Percentiles rank a stretch among this genome's conserved stretches.
phyloP scores from a whole-genome alignment of 1,140 invertebrate species.

The Musca domestica region DNA sequence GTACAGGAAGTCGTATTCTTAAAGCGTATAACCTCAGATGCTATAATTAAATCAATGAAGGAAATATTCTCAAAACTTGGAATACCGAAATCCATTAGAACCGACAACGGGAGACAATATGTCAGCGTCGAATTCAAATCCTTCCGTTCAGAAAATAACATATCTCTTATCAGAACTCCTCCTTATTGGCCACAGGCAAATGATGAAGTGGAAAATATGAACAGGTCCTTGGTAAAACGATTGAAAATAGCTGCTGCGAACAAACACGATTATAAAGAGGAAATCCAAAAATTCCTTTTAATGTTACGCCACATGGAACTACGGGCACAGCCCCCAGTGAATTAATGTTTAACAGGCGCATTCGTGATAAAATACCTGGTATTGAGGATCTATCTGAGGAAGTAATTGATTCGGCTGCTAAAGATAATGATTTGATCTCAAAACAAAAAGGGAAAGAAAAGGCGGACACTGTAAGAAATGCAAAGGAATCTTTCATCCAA shows the following conservation, averaged over 20 bases:
- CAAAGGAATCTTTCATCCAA: background rate
- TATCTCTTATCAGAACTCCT: slow-evolving; percentile 16
- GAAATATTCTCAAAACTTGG: background rate
- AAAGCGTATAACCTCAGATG: background rate
- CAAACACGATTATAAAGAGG: slow-evolving; percentile 3
- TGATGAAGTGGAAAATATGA: slow-evolving; percentile 28
- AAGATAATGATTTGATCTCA: slow-evolving; percentile 17
- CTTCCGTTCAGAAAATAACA: slow-evolving; percentile 1
- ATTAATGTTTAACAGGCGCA: slow-evolving; percentile 26
- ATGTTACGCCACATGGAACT: slow-evolving; percentile 28
- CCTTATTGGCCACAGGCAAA: slow-evolving; percentile 33
- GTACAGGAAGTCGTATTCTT: slow-evolving; percentile 15
- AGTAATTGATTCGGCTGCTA: slow-evolving; percentile 19
- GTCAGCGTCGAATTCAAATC: slow-evolving; percentile 5
- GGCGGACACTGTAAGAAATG: too few species aligned
- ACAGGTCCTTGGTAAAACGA: slow-evolving; percentile 6
- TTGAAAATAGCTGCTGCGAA: slow-evolving; percentile 6
- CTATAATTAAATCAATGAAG: background rate
- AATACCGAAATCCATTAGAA: background rate
- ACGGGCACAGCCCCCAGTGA: slow-evolving; percentile 28
- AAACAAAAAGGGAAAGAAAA: slow-evolving; percentile 15
- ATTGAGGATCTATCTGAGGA: slow-evolving; percentile 23
- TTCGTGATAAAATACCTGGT: slow-evolving; percentile 28
- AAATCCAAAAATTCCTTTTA: slow-evolving; percentile 25
- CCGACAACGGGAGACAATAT: slow-evolving; percentile 16